Evolutionary conservation across 1,140 invertebrate species (phyloP), one percentile per base, ranked within the genome.

Genomic region (Diabrotica virgifera): DNA sequence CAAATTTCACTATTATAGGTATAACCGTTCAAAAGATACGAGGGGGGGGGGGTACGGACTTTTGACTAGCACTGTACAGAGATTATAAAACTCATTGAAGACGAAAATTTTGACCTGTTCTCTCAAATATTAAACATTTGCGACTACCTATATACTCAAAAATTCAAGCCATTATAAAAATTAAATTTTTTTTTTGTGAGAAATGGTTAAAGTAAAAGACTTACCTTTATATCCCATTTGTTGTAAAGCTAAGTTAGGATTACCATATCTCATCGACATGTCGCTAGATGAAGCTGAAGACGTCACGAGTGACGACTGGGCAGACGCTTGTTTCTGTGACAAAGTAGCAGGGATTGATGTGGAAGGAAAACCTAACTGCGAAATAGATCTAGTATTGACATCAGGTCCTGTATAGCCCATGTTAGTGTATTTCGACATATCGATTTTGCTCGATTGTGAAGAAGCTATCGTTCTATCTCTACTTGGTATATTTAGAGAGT

Each of bases 401-500:
- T 75, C 70, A 0, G 70, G 57, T 6, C 72, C 72, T 5, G 65
- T 56, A 61, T 78, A 78, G 7, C 75, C 77, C 75, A 78, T 77
- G 65, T 78, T 78, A 5, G 74, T 75, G 14, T 74, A 78, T 62
- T 75, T 73, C 8, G 68, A 69, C 68, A 77, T 73, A 50, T 77
- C 76, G 3, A 76, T 51, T 60, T 74, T 75, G n/a, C 66, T 64
- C 38, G 74, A 73, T 12, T 62, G 37, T 9, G 35, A 38, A 11
- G 56, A 24, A 24, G 24, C 24, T 24, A 24, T 24, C 35, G 68
- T 37, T 8, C 66, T 53, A 3, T 58, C 52, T 46, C 40, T 46
- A 5, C 61, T 53, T 2, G 68, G 64, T 12, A 73, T 65, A 51
- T 71, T 71, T 11, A 73, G 52, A 9, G 65, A 59, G 38, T 67